Evolutionary conservation across 64 coral and sea anemone species (phyloP).

Genomic region (Dendronephthya gigantea): DNA sequence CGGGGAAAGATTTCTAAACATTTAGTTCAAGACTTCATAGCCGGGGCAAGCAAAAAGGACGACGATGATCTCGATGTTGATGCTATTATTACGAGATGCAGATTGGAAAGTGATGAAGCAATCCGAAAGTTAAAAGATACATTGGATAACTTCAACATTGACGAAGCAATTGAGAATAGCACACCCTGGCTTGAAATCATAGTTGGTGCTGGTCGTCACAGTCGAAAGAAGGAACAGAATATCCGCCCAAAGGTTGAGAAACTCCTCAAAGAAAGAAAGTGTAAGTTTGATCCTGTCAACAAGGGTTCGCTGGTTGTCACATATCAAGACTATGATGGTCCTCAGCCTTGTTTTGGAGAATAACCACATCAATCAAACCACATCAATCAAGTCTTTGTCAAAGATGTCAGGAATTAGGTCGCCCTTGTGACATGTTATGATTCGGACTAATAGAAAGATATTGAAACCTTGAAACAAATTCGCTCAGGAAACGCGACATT

Average conservation of each 20-base stretch:
- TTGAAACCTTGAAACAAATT: no score
- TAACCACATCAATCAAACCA: constrained; percentile 8
- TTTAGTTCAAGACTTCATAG: background rate
- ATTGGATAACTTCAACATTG: constrained; percentile 18
- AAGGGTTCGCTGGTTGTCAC: constrained; percentile 46
- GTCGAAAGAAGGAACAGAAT: constrained; percentile 32
- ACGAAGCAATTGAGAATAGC: background rate
- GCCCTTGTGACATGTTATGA: background rate
- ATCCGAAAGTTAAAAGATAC: constrained; percentile 24
- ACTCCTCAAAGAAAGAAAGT: background rate
- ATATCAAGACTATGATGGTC: constrained; percentile 23
- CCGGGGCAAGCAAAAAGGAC: background rate
- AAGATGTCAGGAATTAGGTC: background rate
- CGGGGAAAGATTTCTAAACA: background rate
- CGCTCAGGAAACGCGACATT: no score
- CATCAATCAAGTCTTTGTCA: constrained; percentile 24
- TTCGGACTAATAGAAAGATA: background rate
- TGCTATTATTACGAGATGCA: background rate
- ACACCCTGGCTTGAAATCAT: constrained; percentile 55
- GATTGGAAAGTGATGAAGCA: constrained; percentile 38
- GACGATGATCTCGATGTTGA: background rate
- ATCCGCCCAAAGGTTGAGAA: constrained; percentile 49
- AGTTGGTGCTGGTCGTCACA: constrained; percentile 52
- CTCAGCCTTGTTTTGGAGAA: constrained; percentile 36
- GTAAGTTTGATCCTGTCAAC: constrained; percentile 1